Conservation (phyloP, 2,113 vertebrate species). For the Rhinopithecus roxellana region DNA sequence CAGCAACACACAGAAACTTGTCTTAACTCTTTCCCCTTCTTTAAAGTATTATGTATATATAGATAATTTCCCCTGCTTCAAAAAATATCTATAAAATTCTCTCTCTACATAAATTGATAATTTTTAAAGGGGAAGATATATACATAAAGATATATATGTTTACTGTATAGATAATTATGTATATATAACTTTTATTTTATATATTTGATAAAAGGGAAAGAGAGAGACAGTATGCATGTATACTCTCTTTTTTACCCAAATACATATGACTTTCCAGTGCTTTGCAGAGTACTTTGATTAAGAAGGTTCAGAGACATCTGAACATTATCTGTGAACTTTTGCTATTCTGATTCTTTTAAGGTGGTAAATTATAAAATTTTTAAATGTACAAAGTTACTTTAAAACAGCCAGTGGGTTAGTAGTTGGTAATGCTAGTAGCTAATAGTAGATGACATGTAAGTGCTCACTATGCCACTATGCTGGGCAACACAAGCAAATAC, state of each 20-base stretch:
- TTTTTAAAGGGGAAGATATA: no score
- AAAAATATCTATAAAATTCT: no score
- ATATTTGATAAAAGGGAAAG: no score
- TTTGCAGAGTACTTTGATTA: neutral
- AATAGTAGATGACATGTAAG: neutral
- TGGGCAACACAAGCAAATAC: fast-evolving
- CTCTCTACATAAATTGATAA: no score
- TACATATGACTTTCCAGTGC: neutral
- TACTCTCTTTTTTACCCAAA: neutral
- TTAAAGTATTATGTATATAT: neutral
- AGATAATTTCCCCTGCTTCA: neutral
- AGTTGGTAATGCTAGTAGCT: no score
- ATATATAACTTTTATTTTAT: no score
- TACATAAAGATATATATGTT: neutral
- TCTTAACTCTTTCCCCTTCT: neutral
- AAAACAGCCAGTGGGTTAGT: neutral
- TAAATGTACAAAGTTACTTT: neutral
- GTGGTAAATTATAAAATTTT: neutral
- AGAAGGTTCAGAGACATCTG: neutral
- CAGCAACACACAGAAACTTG: constrained; percentile 22
- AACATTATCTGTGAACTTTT: neutral
- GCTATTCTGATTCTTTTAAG: neutral
- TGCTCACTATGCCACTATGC: neutral
- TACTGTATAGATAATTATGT: no score
- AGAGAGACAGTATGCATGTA: neutral